Base-by-base conservation (phyloP, 2,113 vertebrate genomes). In the Dolichallabes microphthalmus region DNA sequence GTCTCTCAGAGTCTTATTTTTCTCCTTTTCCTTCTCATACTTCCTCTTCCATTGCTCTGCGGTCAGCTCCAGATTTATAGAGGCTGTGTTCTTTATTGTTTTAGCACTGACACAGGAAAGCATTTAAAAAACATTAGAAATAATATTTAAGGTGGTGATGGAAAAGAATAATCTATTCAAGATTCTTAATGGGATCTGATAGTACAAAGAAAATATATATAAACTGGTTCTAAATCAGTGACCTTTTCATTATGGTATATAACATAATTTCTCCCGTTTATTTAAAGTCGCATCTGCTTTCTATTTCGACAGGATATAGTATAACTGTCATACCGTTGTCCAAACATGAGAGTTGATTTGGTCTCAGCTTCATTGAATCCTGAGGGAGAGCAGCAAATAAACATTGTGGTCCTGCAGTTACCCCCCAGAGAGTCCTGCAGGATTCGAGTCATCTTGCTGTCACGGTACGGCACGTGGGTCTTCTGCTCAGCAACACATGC, bases 11-110 rank as follows among this genome's bases (percentile, higher is more conserved):
- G 90, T 93, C 92, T 96, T 96, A 90, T 94, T 98, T 96, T 96
- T 98, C 93, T 97, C 97, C 89, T 98, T 99, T 90, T 99, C 98
- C 93, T 97, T 98, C 92, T 98, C 97, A 0, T 96, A 99, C 88
- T 99, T 99, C 95, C 96, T 97, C 96, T 97, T 98, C 98, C 98
- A 98, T 90, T 99, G 97, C 94, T 99, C 98, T 0, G 98, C 98
- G 10, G 98, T 99, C 91, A 99, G 92, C 94, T 99, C 98, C 92
- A 99, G 93, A 92, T 98, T 99, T 91, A 98, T 96, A 0, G 96
- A 96, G 0, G 96, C 97, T 0, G 96, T 95, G 89, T 99, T 99
- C 92, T 97, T 97, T 89, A 99, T 98, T 80, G 97, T 99, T 94
- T 99, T 99, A 82, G 97, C 98, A 89, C 98, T 99, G 86, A 9